Conservation (phyloP, 2,113 vertebrate genomes). For the Notothenia rossii region DNA sequence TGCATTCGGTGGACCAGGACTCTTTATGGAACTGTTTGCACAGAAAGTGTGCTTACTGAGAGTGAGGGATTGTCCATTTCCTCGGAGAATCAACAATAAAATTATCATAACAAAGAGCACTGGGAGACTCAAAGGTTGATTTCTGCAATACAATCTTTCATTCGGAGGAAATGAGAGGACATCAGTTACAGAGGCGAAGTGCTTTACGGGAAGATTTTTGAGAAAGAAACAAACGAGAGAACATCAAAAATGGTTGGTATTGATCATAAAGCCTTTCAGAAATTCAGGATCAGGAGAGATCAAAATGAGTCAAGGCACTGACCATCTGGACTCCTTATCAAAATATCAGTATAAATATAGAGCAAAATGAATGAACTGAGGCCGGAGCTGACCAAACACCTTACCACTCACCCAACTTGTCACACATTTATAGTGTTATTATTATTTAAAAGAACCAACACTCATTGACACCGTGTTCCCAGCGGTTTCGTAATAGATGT, state of each 20-base stretch:
- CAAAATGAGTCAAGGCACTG: conserved; percentile 39
- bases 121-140: conserved; percentile 72
- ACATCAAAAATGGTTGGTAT: conserved; percentile 65
- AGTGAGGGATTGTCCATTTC: conserved; percentile 76
- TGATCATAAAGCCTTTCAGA: conserved; percentile 72
- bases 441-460: conserved; percentile 40
- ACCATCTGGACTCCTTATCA: conserved; percentile 40
- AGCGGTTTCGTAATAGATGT: conserved; percentile 53
- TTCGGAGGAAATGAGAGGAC: conserved; percentile 62
- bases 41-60: conserved; percentile 76
- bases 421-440: conserved; percentile 14
- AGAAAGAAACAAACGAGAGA: conserved; percentile 59
- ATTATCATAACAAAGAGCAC: conserved; percentile 86
- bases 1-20: conserved; percentile 68
- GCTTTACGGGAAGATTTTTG: conserved; percentile 56
- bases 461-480: conserved; percentile 49
- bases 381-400: conserved; percentile 33
- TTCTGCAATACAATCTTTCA: conserved; percentile 71
- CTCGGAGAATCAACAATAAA: conserved; percentile 81
- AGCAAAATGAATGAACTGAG: conserved; percentile 27
- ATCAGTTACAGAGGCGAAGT: conserved; percentile 63
- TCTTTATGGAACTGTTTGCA: conserved; percentile 75
- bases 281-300: conserved; percentile 66
- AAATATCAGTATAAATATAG: conserved; percentile 15
- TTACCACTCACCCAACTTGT: conserved; percentile 7